These are phyloP conservation scores for Steinernema hermaphroditum DNA, from an alignment of 2,888 invertebrate species.

Conservation along the genomic window DNA sequence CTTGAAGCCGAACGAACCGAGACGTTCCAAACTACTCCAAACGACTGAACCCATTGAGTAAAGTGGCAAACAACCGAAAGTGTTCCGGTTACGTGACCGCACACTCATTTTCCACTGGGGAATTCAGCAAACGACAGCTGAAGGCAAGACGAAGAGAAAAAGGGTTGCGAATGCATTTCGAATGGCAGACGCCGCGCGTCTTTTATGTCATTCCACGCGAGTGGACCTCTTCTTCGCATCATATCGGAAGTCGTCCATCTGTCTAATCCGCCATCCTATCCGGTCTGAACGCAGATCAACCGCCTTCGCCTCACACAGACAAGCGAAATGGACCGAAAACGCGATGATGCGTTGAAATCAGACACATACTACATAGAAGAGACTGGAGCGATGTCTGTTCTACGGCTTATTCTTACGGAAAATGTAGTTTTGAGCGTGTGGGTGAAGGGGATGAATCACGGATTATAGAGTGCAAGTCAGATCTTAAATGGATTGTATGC, in stretches of 20 bases:
- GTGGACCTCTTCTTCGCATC: background rate
- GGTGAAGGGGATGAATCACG: too few relatives aligned
- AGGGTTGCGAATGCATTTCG: conserved; percentile 15
- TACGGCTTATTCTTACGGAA: too few relatives aligned
- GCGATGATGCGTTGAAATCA: background rate
- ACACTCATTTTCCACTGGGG: background rate
- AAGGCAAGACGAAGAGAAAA: background rate
- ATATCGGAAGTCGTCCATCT: conserved; percentile 19
- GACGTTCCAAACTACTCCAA: too few relatives aligned
- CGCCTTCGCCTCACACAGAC: background rate
- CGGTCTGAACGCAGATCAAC: conserved; percentile 15
- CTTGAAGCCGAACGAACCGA: too few relatives aligned
- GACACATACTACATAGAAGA: background rate
- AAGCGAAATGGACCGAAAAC: conserved; percentile 3
- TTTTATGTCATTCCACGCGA: conserved; percentile 9
- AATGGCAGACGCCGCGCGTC: conserved; percentile 3
- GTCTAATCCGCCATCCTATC: background rate
- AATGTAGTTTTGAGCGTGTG: too few relatives aligned
- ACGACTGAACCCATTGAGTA: background rate
- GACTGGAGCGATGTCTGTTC: too few relatives aligned
- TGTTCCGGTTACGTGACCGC: conserved; percentile 24
- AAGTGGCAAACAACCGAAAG: background rate
- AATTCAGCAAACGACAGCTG: background rate
- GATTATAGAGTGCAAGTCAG: too few relatives aligned
- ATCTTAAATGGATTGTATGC: too few relatives aligned